Evolutionary conservation across 2,113 vertebrate genomes (phyloP).

Genomic region (Aix galericulata): DNA sequence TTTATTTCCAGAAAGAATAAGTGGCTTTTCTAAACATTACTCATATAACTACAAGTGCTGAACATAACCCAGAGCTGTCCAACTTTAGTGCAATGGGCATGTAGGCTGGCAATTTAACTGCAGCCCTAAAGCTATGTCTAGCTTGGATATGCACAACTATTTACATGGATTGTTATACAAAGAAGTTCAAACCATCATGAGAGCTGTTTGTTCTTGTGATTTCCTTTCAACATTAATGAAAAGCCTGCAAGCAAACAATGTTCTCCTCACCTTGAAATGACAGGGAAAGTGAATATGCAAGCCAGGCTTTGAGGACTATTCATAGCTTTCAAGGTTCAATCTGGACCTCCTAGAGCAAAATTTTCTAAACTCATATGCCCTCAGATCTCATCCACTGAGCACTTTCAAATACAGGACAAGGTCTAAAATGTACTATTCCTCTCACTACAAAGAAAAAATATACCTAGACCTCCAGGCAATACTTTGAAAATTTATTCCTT

Average conservation of each 20-base stretch:
- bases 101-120: neutral
- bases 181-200: constrained; percentile 24
- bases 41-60: neutral
- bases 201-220: neutral
- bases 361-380: constrained; percentile 10
- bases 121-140: constrained; percentile 21
- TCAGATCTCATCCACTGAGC: constrained; percentile 16
- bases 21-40: neutral
- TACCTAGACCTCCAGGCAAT: constrained; percentile 7
- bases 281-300: neutral
- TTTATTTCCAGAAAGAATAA: neutral
- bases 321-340: neutral
- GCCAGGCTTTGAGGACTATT: neutral
- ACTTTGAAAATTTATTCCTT: constrained; percentile 31
- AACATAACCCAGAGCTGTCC: neutral
- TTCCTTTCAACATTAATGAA: constrained; percentile 30
- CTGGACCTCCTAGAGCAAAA: constrained; percentile 21
- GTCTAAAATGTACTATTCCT: neutral
- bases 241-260: constrained; percentile 7
- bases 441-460: constrained; percentile 20
- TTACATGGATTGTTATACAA: constrained; percentile 4
- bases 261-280: constrained; percentile 49
- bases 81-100: neutral
- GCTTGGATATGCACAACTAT: neutral
- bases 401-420: constrained; percentile 19